These are phyloP conservation scores for Chauna torquata DNA, from an alignment of 2,113 vertebrate species.

Conservation along the genomic window DNA sequence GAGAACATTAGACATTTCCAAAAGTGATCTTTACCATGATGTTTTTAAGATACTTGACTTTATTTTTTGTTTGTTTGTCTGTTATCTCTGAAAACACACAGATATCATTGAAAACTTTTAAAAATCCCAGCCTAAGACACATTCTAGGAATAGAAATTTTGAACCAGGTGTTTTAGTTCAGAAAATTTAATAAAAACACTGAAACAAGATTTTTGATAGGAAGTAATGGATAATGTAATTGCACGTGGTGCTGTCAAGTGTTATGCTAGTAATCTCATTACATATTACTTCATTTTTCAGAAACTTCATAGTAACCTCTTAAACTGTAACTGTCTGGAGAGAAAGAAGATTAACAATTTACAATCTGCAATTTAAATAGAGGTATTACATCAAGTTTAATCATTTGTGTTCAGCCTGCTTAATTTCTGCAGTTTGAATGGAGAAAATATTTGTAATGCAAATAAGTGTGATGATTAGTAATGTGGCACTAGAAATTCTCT, in stretches of 20 bases:
- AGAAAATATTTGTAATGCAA: neutral
- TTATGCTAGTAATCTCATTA: neutral
- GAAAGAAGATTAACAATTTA: neutral
- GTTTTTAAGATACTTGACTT: neutral
- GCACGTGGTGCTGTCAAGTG: neutral
- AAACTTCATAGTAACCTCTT: neutral
- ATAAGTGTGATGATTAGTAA: neutral
- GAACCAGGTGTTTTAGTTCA: neutral
- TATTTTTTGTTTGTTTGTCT: neutral
- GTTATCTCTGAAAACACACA: neutral
- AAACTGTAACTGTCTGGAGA: neutral
- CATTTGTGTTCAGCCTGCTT: neutral
- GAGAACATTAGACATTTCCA: neutral
- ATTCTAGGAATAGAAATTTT: neutral
- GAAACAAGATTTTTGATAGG: neutral
- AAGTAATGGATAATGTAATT: neutral
- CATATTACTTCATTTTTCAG: neutral
- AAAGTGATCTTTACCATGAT: neutral
- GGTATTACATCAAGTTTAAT: neutral
- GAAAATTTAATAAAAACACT: neutral
- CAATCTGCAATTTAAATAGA: neutral
- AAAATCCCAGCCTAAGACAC: neutral
- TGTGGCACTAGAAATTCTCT: neutral
- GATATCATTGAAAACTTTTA: neutral
- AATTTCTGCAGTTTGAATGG: neutral